phyloP scores from a whole-genome alignment of 2,797 vertebrate genomes.

The Hirundo rustica region DNA sequence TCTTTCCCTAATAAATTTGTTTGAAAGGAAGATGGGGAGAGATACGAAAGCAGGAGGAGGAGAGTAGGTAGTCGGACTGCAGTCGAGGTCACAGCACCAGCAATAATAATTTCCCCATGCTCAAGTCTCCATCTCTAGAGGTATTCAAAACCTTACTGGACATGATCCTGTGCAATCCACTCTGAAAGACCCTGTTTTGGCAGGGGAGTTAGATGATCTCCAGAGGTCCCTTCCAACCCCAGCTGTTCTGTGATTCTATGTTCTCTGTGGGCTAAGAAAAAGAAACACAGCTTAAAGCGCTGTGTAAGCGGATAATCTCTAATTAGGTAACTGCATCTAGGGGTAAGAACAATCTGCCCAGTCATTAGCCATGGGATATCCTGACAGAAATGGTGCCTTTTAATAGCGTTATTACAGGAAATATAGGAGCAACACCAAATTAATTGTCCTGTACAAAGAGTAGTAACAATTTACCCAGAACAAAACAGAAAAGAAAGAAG shows the following conservation, averaged over 20 bases:
- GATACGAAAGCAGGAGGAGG: not conserved
- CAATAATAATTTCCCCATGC: not conserved
- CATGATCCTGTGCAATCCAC: not conserved
- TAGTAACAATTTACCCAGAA: not conserved
- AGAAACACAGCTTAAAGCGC: not conserved
- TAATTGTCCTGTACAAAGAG: not conserved
- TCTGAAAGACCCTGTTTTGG: not conserved
- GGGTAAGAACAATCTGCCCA: not conserved
- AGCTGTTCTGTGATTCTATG: not conserved
- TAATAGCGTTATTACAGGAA: not conserved
- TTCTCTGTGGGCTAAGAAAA: not conserved
- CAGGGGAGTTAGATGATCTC: not conserved
- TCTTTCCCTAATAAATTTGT: not conserved
- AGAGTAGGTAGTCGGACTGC: not conserved
- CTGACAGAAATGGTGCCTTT: not conserved
- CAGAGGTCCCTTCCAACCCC: not conserved
- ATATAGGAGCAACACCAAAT: not conserved
- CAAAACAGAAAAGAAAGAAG: not conserved
- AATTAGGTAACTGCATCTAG: not conserved
- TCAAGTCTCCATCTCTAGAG: not conserved
- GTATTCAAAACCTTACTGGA: not conserved
- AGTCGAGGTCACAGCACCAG: not conserved
- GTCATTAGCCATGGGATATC: not conserved
- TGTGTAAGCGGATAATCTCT: not conserved
- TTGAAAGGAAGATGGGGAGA: not conserved